Evolutionary conservation across 2,888 invertebrate species (phyloP).

Genomic region (Physocephala rufipes): DNA sequence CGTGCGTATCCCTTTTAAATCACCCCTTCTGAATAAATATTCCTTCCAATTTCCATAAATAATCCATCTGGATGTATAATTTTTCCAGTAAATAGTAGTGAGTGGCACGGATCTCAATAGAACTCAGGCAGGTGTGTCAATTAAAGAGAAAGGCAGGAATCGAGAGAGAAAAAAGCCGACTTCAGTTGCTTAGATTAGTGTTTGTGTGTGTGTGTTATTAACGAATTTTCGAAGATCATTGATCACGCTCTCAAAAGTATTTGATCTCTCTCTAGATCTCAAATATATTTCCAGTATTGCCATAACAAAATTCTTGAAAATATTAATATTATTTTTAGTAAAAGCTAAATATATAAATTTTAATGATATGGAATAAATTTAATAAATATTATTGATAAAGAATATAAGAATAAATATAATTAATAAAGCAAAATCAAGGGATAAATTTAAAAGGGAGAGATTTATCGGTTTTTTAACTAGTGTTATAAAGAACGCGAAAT

Average conservation of each 20-base stretch:
- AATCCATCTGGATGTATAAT: neutral
- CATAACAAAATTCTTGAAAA: slow-evolving; percentile 13
- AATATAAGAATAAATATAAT: no score
- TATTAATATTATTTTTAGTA: neutral
- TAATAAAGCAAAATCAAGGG: no score
- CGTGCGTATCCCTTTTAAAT: neutral
- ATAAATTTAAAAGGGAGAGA: no score
- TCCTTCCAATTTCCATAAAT: neutral
- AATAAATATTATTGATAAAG: no score
- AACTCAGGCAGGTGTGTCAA: slow-evolving; percentile 35
- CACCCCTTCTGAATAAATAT: neutral
- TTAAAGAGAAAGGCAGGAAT: neutral
- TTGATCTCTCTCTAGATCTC: neutral
- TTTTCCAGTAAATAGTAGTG: neutral
- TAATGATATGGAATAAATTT: neutral
- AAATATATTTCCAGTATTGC: slow-evolving; percentile 8
- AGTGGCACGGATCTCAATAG: neutral
- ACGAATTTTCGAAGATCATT: neutral
- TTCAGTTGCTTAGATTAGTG: neutral
- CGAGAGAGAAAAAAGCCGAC: neutral
- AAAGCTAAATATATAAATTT: neutral
- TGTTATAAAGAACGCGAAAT: no score
- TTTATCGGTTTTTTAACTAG: no score
- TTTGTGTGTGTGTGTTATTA: slow-evolving; percentile 5
- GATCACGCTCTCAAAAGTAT: slow-evolving; percentile 9